A percentile compares a stretch with the other conserved stretches of the same genome.
Conservation (phyloP, 2,888 invertebrate genomes). For the Luperina nickerlii region DNA sequence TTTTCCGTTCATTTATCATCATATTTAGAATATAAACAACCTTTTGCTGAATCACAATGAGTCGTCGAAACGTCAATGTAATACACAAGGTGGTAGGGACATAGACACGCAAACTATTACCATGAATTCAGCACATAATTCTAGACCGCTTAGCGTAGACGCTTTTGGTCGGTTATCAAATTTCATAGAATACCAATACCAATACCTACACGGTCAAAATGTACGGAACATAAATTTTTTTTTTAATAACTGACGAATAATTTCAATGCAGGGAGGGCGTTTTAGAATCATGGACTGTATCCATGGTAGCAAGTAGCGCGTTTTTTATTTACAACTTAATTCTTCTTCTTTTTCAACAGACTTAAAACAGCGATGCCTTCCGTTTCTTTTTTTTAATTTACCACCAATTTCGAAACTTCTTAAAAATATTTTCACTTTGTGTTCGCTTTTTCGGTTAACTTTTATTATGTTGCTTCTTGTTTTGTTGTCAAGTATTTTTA, state of each 20-base stretch:
- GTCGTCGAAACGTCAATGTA: neutral
- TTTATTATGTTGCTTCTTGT: neutral
- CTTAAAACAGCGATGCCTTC: neutral
- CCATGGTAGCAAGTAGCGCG: too few relatives aligned
- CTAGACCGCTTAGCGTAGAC: too few relatives aligned
- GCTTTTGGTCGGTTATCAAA: too few relatives aligned
- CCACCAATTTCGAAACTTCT: neutral
- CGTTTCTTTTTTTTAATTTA: neutral
- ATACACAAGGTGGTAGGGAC: neutral
- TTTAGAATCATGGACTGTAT: too few relatives aligned
- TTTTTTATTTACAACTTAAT: neutral
- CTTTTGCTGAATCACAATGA: neutral
- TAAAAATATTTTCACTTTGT: neutral
- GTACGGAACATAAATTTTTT: too few relatives aligned
- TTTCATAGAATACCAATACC: too few relatives aligned
- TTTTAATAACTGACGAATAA: too few relatives aligned
- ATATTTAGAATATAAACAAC: neutral
- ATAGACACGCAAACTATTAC: neutral
- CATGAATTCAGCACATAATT: too few relatives aligned
- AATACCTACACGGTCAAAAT: too few relatives aligned
- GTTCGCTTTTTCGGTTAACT: neutral
- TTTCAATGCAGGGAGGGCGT: too few relatives aligned
- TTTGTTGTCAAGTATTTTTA: neutral
- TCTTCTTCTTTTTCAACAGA: neutral
- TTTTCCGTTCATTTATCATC: neutral